These are phyloP conservation scores for Pyrgilauda ruficollis DNA, from an alignment of 2,113 vertebrate genomes.

Conservation along the genomic window DNA sequence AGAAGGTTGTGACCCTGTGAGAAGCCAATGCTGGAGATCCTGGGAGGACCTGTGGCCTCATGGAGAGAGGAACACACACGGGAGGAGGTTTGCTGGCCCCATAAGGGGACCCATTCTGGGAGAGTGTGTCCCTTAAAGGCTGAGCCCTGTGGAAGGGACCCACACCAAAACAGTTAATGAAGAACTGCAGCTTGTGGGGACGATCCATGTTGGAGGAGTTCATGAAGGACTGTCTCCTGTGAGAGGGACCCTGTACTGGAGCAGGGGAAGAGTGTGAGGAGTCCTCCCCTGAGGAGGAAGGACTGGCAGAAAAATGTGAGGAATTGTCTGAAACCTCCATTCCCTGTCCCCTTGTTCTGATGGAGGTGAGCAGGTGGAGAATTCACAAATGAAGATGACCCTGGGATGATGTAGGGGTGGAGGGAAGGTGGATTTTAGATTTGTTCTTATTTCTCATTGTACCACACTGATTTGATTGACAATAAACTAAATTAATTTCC, in stretches of 20 bases:
- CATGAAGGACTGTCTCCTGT: fast-evolving
- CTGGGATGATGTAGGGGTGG: not conserved
- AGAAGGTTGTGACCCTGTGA: not conserved
- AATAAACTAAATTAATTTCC: not conserved
- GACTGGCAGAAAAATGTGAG: not conserved
- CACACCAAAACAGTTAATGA: not conserved
- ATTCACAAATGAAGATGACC: not conserved
- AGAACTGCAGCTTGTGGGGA: not conserved
- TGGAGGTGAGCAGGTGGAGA: not conserved
- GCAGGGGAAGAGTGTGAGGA: fast-evolving
- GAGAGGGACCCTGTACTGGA: not conserved
- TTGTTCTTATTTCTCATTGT: not conserved
- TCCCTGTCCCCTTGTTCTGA: fast-evolving
- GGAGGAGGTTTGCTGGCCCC: not conserved
- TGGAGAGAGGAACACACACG: fast-evolving
- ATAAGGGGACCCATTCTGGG: fast-evolving
- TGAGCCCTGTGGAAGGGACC: not conserved
- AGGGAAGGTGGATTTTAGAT: not conserved
- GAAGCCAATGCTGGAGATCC: not conserved
- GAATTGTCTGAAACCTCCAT: fast-evolving
- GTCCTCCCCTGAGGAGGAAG: not conserved
- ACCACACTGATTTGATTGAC: not conserved
- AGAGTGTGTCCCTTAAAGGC: not conserved
- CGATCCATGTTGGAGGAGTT: fast-evolving
- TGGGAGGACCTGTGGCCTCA: not conserved